Conservation (phyloP, 2,113 vertebrate species). For the Elgaria multicarinata region DNA sequence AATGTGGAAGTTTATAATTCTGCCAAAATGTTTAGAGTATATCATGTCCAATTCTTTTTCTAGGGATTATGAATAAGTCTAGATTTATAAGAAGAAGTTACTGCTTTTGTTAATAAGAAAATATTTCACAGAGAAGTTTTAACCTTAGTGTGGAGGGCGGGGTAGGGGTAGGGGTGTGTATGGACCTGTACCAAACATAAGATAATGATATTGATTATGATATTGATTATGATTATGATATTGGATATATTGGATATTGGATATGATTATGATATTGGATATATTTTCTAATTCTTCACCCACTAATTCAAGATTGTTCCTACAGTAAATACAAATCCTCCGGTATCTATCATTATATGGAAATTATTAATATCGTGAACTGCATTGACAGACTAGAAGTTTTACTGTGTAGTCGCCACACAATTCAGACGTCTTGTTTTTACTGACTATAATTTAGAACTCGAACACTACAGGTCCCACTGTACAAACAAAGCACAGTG, state of each 20-base stretch:
- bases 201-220: neutral
- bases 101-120: neutral
- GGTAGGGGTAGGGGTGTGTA: no score
- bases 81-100: neutral
- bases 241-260: no score
- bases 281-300: neutral
- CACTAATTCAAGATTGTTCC: neutral
- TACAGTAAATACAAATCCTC: constrained; percentile 4
- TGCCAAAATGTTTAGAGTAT: neutral
- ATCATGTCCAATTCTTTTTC: neutral
- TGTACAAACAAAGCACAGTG: neutral
- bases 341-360: constrained; percentile 26
- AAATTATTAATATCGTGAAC: constrained; percentile 36
- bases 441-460: neutral
- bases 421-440: neutral
- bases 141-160: neutral
- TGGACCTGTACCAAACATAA: neutral
- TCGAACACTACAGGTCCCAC: neutral
- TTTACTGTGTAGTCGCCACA: neutral
- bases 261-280: neutral
- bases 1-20: neutral
- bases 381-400: neutral
- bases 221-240: neutral
- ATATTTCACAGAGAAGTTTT: neutral
- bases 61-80: neutral